These are phyloP conservation scores for Apoda limacodes DNA, from an alignment of 2,888 invertebrate species.

Conservation along the genomic window DNA sequence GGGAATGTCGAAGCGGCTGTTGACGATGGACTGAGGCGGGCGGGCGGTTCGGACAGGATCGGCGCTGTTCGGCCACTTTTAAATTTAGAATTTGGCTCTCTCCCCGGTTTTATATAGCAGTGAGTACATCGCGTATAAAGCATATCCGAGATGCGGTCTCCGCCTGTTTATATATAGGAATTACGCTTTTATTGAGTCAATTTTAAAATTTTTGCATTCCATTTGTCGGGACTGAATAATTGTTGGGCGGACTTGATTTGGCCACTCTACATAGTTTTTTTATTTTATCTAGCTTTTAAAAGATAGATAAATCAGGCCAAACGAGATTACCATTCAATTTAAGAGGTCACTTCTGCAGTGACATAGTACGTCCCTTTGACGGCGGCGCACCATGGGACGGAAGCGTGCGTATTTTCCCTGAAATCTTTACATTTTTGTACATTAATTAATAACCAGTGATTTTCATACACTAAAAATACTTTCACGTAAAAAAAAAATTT, in stretches of 20 bases:
- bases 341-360: no score
- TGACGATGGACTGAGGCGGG: conserved; percentile 64
- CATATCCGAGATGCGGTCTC: conserved; percentile 64
- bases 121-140: conserved; percentile 68
- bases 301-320: no score
- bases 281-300: no score
- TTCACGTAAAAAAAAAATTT: no score
- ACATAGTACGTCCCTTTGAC: no score
- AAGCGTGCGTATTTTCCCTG: no score
- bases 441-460: no score
- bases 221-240: conserved; percentile 34
- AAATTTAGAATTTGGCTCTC: conserved; percentile 75
- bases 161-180: conserved; percentile 61
- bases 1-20: conserved; percentile 60
- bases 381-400: no score
- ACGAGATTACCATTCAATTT: no score
- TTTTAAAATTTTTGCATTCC: conserved; percentile 59
- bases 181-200: conserved; percentile 65
- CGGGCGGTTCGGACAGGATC: conserved; percentile 56
- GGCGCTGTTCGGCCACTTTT: conserved; percentile 60
- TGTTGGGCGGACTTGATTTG: conserved; percentile 33
- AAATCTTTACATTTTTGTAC: no score
- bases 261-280: no score
- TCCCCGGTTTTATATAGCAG: conserved; percentile 71
- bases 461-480: no score